Percentiles rank a stretch among this genome's conserved stretches.
Evolutionary conservation across 2,113 vertebrate species (phyloP).

Genomic region (Plecotus auritus): DNA sequence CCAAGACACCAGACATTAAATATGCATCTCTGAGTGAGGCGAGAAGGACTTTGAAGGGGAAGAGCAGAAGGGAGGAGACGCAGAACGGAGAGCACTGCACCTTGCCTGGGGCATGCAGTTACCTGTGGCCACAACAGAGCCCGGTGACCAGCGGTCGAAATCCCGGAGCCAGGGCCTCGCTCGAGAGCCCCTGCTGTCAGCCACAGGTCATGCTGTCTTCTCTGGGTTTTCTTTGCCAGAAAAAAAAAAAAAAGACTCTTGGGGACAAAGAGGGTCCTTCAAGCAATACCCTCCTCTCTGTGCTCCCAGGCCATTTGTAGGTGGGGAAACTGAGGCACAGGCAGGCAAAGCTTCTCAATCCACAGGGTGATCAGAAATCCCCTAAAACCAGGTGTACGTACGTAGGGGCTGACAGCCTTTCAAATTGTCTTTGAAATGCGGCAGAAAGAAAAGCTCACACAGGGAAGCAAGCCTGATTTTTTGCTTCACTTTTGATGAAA

Average conservation of each 20-base stretch:
- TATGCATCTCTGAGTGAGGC: rapidly evolving
- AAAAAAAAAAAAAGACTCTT: background rate
- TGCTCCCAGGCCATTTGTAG: background rate
- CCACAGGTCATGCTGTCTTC: background rate
- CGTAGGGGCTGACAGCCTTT: too few species aligned
- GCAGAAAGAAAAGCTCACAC: background rate
- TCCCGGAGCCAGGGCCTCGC: background rate
- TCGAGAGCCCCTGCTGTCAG: background rate
- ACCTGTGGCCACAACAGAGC: rapidly evolving
- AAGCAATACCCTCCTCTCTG: background rate
- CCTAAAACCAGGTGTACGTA: too few species aligned
- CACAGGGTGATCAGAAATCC: background rate
- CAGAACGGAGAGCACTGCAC: rapidly evolving
- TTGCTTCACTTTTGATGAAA: background rate
- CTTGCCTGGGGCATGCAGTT: background rate
- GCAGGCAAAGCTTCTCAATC: rapidly evolving
- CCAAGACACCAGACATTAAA: too few species aligned
- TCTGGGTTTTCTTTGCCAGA: background rate
- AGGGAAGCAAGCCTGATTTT: background rate
- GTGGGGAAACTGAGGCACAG: background rate
- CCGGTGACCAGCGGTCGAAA: background rate
- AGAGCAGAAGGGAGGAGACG: background rate
- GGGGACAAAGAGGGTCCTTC: background rate
- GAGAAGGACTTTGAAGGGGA: background rate
- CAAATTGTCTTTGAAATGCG: background rate